Evolutionary conservation across 2,888 invertebrate genomes (phyloP).

Genomic region (Arctia plantaginis): DNA sequence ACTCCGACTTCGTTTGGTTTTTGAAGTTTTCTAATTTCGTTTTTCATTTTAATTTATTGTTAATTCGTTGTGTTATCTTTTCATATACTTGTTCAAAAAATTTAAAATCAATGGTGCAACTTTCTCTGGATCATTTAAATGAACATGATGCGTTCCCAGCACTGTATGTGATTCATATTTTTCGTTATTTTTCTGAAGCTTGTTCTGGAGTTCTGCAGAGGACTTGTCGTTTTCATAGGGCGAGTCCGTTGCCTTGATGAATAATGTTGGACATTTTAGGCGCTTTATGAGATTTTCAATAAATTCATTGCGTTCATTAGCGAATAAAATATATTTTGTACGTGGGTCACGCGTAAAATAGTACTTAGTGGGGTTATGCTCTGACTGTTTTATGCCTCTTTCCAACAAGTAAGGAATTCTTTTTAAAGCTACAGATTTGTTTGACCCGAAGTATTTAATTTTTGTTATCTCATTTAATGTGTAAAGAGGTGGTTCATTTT

Average conservation of each 20-base stretch:
- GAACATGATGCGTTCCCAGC: slow-evolving; percentile 92
- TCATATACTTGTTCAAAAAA: slow-evolving; percentile 80
- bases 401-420: slow-evolving; percentile 84
- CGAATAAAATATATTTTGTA: slow-evolving; percentile 84
- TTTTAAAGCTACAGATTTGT: slow-evolving; percentile 85
- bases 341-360: slow-evolving; percentile 89
- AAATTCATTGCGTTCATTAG: slow-evolving; percentile 83
- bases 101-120: slow-evolving; percentile 85
- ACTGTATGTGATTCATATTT: slow-evolving; percentile 87
- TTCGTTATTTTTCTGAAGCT: slow-evolving; percentile 82
- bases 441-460: slow-evolving; percentile 84
- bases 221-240: slow-evolving; percentile 85
- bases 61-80: not conserved
- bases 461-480: slow-evolving; percentile 87
- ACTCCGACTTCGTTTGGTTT: not conserved
- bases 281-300: slow-evolving; percentile 84
- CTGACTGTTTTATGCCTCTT: slow-evolving; percentile 86
- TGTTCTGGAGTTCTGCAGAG: slow-evolving; percentile 84
- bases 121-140: slow-evolving; percentile 89
- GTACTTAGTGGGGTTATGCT: slow-evolving; percentile 86
- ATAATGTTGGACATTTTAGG: slow-evolving; percentile 88
- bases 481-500: slow-evolving; percentile 87
- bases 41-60: not conserved
- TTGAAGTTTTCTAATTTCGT: not conserved
- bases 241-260: slow-evolving; percentile 87